Conservation (phyloP, 53 echinoderm and acorn worm genomes). For the Luidia sarsii region DNA sequence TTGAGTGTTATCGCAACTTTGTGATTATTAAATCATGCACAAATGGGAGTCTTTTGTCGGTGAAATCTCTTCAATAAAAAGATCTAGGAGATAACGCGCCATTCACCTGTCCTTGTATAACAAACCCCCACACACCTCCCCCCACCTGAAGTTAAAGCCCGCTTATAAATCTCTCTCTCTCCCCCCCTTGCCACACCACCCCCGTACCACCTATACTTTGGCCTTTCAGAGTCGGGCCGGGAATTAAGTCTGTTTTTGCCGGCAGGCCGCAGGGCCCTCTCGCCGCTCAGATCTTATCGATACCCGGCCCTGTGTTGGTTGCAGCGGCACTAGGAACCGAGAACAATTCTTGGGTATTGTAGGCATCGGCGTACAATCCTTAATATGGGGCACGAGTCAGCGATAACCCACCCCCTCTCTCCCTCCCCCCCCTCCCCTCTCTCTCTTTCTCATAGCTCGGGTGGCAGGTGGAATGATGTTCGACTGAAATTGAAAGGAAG, state of each 20-base stretch:
- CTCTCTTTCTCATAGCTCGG: too few relatives aligned
- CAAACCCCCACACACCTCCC: too few relatives aligned
- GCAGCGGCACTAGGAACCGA: background rate
- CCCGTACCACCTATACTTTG: too few relatives aligned
- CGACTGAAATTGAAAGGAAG: too few relatives aligned
- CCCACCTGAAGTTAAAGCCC: constrained; percentile 12
- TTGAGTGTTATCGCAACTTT: constrained; percentile 47
- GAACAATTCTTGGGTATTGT: constrained; percentile 26
- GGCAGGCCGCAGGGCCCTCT: background rate
- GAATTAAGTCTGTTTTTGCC: constrained; percentile 40
- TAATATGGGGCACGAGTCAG: constrained; percentile 48
- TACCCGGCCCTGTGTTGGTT: constrained; percentile 21
- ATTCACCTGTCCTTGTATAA: constrained; percentile 48
- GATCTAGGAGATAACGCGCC: constrained; percentile 34
- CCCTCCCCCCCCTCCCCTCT: background rate
- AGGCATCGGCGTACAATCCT: background rate
- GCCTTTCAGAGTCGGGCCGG: background rate
- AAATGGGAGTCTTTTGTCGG: constrained; percentile 51
- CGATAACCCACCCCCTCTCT: too few relatives aligned
- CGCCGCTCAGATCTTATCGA: constrained; percentile 46
- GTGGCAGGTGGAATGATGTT: constrained; percentile 32
- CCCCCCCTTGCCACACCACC: background rate
- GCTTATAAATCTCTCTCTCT: background rate
- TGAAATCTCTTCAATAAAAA: constrained; percentile 36
- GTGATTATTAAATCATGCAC: constrained; percentile 58